These are phyloP conservation scores for Pilophorus perplexus DNA, from an alignment of 2,888 invertebrate species.

Conservation along the genomic window DNA sequence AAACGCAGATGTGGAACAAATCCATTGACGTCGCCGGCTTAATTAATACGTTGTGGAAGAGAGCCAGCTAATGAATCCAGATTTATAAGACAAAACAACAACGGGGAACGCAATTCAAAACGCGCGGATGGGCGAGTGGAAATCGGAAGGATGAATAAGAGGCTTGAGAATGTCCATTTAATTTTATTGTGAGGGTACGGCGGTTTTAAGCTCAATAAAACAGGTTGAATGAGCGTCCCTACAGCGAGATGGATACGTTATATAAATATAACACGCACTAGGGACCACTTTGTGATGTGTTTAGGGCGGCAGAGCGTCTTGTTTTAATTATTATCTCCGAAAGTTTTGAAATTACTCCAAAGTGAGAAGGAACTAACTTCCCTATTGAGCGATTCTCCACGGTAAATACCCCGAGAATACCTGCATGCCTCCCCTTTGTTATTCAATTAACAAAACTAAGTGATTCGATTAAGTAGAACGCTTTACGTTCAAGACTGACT, in stretches of 20 bases:
- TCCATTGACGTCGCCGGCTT: too few relatives aligned
- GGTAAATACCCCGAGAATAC: slow-evolving; percentile 1
- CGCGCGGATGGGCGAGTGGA: too few relatives aligned
- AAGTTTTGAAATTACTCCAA: slow-evolving; percentile 9
- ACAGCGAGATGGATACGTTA: not conserved
- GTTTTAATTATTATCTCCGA: slow-evolving; percentile 28
- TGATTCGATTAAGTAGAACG: not conserved
- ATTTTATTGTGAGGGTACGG: not conserved
- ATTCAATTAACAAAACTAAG: slow-evolving; percentile 14
- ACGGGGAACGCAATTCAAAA: too few relatives aligned
- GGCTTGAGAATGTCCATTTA: slow-evolving; percentile 11
- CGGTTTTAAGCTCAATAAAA: too few relatives aligned
- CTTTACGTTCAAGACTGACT: too few relatives aligned
- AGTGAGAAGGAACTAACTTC: not conserved
- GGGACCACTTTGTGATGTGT: not conserved
- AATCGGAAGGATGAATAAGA: too few relatives aligned
- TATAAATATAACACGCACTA: not conserved
- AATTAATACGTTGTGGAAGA: too few relatives aligned
- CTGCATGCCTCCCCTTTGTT: not conserved
- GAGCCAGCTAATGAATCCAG: slow-evolving; percentile 5
- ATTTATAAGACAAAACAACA: not conserved
- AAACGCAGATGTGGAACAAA: too few relatives aligned
- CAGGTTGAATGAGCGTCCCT: too few relatives aligned
- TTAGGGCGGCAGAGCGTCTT: not conserved
- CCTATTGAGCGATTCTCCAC: not conserved